Conservation (phyloP, 2,113 vertebrate genomes). For the Verasper variegatus region DNA sequence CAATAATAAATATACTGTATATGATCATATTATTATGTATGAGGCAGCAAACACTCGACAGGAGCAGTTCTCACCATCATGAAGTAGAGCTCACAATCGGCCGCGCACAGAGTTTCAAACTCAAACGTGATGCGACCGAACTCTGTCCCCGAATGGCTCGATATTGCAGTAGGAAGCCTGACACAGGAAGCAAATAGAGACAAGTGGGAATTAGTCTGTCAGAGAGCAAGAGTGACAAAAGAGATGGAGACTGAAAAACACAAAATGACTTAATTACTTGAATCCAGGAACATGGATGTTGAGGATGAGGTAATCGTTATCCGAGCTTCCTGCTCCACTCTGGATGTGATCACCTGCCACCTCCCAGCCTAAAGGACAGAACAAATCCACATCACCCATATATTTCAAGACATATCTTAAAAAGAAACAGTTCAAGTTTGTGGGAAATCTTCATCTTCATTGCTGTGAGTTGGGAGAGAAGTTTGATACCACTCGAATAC, state of each 20-base stretch:
- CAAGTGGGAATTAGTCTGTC: neutral
- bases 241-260: neutral
- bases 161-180: conserved; percentile 91
- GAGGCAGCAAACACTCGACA: neutral
- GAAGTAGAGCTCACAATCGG: conserved; percentile 96
- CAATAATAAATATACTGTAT: neutral
- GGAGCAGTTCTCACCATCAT: conserved; percentile 89
- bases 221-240: neutral
- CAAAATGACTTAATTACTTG: conserved; percentile 84
- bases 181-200: neutral
- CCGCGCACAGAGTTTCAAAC: conserved; percentile 92
- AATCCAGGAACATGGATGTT: conserved; percentile 95
- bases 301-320: conserved; percentile 97
- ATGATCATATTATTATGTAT: neutral
- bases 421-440: too few species aligned
- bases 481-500: neutral
- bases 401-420: too few species aligned
- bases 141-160: conserved; percentile 86
- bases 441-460: neutral
- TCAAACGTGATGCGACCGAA: conserved; percentile 93
- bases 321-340: conserved; percentile 92
- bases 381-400: neutral
- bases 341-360: conserved; percentile 94
- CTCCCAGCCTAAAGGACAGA: conserved; percentile 88
- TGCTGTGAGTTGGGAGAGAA: neutral